phyloP scores from a whole-genome alignment of 2,113 vertebrate genomes.

The Pampusana beccarii region DNA sequence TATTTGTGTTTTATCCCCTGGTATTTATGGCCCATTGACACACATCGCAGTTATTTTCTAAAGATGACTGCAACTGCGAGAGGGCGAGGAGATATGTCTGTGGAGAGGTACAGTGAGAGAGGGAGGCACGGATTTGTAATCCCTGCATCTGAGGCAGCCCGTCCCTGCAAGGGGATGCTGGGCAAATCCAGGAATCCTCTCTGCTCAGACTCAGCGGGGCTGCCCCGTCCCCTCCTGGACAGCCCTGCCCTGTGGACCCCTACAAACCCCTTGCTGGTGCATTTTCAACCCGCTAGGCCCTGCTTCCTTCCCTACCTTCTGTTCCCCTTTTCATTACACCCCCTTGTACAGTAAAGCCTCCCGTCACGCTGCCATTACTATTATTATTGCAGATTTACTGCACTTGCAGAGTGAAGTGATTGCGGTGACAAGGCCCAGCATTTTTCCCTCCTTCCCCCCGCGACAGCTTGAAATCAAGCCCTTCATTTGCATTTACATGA shows the following conservation, averaged over 20 bases:
- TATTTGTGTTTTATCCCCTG: background rate
- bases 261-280: background rate
- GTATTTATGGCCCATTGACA: background rate
- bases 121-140: background rate
- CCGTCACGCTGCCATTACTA: slow-evolving; percentile 76
- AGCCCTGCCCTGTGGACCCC: background rate
- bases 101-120: background rate
- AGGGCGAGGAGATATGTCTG: background rate
- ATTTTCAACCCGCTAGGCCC: background rate
- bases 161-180: background rate
- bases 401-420: slow-evolving; percentile 72
- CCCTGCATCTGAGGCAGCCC: background rate
- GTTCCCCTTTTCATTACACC: slow-evolving; percentile 65
- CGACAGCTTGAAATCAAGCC: slow-evolving; percentile 89
- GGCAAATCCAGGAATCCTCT: background rate
- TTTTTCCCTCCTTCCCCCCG: slow-evolving; percentile 74
- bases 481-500: slow-evolving; percentile 99
- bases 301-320: slow-evolving; percentile 45
- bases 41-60: background rate
- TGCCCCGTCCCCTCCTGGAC: background rate
- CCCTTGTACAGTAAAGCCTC: slow-evolving; percentile 67
- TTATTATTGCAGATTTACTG: slow-evolving; percentile 83
- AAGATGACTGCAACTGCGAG: background rate
- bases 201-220: background rate
- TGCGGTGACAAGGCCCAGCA: slow-evolving; percentile 67